Evolutionary conservation across 92 coral and sea anemone species (phyloP), one percentile per base, ranked within the genome.

Genomic region (Palythoa grandis): DNA sequence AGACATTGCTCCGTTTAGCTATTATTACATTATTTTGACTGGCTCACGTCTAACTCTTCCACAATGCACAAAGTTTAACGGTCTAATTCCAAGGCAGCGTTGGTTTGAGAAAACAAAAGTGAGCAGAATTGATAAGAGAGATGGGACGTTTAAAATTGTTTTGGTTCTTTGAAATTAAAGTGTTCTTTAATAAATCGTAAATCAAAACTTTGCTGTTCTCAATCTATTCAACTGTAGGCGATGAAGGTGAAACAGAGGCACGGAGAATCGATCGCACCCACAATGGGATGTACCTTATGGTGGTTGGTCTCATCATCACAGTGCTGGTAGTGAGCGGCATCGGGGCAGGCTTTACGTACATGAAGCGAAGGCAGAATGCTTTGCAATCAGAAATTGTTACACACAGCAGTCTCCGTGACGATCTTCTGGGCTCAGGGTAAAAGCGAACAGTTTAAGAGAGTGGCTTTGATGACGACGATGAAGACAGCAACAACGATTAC

Each of bases 371-470:
- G 37, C 71, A 37, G 68, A 60, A 38, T 60, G 54, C 47, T 8
- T 16, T 29, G 35, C 83, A 23, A 11, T 35, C 37, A 78, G 83
- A 78, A 29, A 16, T 19, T 22, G 53, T 60, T 0, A 17, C 52
- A 37, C 83, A 57, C 54, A 29, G 58, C 2, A 58, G 54, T 25
- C 83, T 57, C 3, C 53, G 54, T 5, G 83, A 58, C 48, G 71
- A 78, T 12, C 70, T 60, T 14, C 63, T 78, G 2, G 83, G 83
- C 24, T 78, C 83, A 58, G 53, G 83, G 83, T 78, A 76, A 56
- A 73, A 73, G 15, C 19, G 24, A 69, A 25, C 47, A 69, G 5
- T 69, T 69, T 69, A 69, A 23, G 15, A 52, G 53, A 17, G 53
- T 20, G 1, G 38, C n/a, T 7, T 8, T 10, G 37, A 67, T 67